A percentile compares a stretch with the other conserved stretches of the same genome.
Evolutionary conservation across 2,888 invertebrate genomes (phyloP).

Genomic region (Drosophila trichaetosa): DNA sequence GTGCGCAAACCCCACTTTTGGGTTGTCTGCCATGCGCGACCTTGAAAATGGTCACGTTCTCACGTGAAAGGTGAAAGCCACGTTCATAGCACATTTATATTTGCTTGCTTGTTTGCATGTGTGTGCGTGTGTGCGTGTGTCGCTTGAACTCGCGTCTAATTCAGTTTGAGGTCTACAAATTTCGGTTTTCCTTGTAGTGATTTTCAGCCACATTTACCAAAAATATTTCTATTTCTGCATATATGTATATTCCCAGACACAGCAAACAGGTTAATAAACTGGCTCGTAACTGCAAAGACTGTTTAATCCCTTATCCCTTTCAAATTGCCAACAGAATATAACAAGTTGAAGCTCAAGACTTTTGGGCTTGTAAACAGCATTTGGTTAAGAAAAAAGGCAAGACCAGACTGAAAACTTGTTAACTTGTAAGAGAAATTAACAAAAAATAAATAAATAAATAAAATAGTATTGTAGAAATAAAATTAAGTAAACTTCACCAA

Average conservation of each 20-base stretch:
- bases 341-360: background rate
- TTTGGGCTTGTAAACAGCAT: background rate
- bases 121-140: constrained; percentile 9
- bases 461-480: background rate
- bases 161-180: constrained; percentile 36
- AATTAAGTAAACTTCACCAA: background rate
- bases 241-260: constrained; percentile 3
- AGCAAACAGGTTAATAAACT: constrained; percentile 54
- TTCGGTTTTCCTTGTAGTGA: constrained; percentile 30
- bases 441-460: background rate
- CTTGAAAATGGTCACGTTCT: constrained; percentile 72
- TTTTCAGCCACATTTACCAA: constrained; percentile 15
- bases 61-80: constrained; percentile 77
- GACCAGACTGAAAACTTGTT: background rate
- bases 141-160: constrained; percentile 42
- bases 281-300: constrained; percentile 5
- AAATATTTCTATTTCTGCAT: background rate
- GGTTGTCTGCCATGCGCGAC: constrained; percentile 70
- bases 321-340: background rate
- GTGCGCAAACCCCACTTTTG: background rate
- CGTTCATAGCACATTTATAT: constrained; percentile 39
- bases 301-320: constrained; percentile 1
- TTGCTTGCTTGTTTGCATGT: background rate
- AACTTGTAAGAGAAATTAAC: background rate
- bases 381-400: background rate